Evolutionary conservation across 2,797 vertebrate species (phyloP), one percentile per base, ranked within the genome.

Genomic region (Catostomus latipinnis): DNA sequence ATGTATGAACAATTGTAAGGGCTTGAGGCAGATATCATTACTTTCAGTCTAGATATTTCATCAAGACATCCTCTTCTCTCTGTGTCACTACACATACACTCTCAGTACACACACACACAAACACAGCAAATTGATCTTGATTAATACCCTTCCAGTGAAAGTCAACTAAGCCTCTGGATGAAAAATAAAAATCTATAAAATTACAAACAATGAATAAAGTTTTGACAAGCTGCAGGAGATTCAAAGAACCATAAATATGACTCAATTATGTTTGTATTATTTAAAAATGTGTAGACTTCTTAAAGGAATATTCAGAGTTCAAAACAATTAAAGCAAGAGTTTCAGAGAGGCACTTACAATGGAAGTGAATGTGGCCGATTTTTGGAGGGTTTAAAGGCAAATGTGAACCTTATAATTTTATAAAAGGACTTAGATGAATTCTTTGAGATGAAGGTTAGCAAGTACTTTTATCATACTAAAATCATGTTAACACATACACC

Each of bases 1-100:
- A 11, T 62, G 79, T 82, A 71, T 80, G 80, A 77, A 69, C 75
- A 69, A 45, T 77, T 5, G 91, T 92, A 93, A 94, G 92, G 93
- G 92, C 84, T 79, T 87, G 86, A 77, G 82, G 72, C 58, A 75
- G 65, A 86, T 83, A 91, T 89, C 87, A 88, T 90, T 92, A 88
- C 91, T 89, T 61, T 82, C 12, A 81, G 63, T 82, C n/a, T 74
- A 78, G 53, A 69, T 80, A 76, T 76, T 80, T 56, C 57, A 49
- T 76, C 60, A 78, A 74, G 48, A 71, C 43, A 10, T 74, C 66
- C 72, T 73, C 48, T 65, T 81, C 34, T 67, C 67, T 53, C 45
- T 45, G 22, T 83, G 71, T 78, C 69, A 73, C 54, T 34, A 45
- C 76, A 71, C 57, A 74, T 71, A 48, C 50, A 9, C 14, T 16